phyloP scores from a whole-genome alignment of 2,888 invertebrate genomes.

The Platycheirus rosarum region DNA sequence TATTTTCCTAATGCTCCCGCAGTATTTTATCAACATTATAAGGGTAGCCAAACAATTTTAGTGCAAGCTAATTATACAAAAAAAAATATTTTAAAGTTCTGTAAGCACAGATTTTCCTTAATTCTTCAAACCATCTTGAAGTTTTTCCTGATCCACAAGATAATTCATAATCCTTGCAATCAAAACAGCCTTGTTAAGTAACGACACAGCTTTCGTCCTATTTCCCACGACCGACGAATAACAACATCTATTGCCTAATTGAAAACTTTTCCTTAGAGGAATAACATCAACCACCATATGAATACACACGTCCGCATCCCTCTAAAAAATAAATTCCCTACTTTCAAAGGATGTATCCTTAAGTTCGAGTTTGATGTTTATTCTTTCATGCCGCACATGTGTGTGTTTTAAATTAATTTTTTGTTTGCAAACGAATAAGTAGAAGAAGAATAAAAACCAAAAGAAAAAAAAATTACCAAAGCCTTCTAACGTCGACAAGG shows the following conservation, averaged over 20 bases:
- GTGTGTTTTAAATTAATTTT: constrained; percentile 74
- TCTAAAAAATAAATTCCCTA: constrained; percentile 23
- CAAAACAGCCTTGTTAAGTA: neutral
- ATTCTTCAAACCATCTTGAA: no score
- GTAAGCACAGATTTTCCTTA: no score
- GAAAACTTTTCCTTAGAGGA: constrained; percentile 49
- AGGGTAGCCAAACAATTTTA: no score
- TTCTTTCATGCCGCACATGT: constrained; percentile 69
- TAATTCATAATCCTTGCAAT: constrained; percentile 17
- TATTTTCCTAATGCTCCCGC: no score
- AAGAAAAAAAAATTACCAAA: constrained; percentile 47
- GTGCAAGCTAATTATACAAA: no score
- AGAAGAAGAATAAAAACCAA: constrained; percentile 8
- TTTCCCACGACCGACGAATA: constrained; percentile 12
- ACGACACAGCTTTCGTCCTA: neutral
- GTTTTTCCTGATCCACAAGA: no score
- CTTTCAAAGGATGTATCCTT: constrained; percentile 64
- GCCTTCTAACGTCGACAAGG: constrained; percentile 68
- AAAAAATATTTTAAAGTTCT: no score
- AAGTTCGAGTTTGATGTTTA: constrained; percentile 68
- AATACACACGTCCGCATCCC: constrained; percentile 32
- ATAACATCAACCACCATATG: constrained; percentile 51
- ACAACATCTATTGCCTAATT: constrained; percentile 69
- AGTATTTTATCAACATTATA: no score
- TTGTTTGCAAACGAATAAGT: constrained; percentile 72